These are phyloP conservation scores for Erynnis tages DNA, from an alignment of 2,888 invertebrate genomes.

Conservation along the genomic window DNA sequence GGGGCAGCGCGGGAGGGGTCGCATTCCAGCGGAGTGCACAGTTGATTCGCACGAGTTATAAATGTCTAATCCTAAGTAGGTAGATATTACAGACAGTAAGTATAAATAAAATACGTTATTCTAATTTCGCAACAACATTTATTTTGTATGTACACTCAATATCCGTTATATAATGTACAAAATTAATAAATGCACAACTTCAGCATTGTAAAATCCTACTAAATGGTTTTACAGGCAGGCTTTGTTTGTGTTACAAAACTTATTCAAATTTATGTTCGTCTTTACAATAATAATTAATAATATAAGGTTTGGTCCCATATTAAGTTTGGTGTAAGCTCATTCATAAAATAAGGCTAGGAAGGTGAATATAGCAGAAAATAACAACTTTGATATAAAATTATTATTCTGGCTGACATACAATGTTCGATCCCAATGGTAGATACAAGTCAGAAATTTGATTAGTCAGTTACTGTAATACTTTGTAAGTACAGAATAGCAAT, in stretches of 20 bases:
- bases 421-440: no score
- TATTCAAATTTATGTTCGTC: constrained; percentile 41
- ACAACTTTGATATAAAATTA: not conserved
- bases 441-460: no score
- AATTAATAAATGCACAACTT: constrained; percentile 81
- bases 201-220: constrained; percentile 73
- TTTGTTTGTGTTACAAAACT: constrained; percentile 34
- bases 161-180: constrained; percentile 74
- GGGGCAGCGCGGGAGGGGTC: no score
- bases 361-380: not conserved
- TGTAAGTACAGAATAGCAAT: not conserved
- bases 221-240: constrained; percentile 53
- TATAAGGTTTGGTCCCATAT: constrained; percentile 66
- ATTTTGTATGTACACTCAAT: constrained; percentile 77
- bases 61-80: no score
- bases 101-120: constrained; percentile 29
- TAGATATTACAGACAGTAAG: no score
- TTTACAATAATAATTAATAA: constrained; percentile 50
- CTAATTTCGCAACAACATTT: constrained; percentile 70
- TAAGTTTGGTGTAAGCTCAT: constrained; percentile 51
- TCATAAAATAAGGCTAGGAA: constrained; percentile 18
- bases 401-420: no score
- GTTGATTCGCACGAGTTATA: no score
- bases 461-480: not conserved
- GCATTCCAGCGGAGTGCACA: no score